Percentiles rank a stretch among this genome's conserved stretches.
Conservation (phyloP, 2,888 invertebrate genomes). For the Melanostoma mellinum region DNA sequence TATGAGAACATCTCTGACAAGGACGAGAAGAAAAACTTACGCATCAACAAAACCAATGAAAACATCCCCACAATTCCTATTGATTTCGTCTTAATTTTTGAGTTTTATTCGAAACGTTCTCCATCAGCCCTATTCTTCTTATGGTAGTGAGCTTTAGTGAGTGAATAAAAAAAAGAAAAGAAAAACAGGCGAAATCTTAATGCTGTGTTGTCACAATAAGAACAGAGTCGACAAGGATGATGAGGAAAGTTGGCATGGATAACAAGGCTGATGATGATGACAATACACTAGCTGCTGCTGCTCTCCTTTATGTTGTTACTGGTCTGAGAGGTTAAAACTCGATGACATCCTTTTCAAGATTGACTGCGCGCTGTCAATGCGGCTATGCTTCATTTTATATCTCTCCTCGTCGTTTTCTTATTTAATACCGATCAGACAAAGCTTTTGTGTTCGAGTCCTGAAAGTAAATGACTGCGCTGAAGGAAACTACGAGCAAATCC, state of each 20-base stretch:
- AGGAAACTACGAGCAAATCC: slow-evolving; percentile 58
- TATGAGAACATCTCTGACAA: slow-evolving; percentile 42
- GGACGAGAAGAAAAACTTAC: slow-evolving; percentile 53
- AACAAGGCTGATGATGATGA: slow-evolving; percentile 53
- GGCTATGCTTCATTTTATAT: slow-evolving; percentile 21
- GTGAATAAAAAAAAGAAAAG: not conserved
- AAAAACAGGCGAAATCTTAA: slow-evolving; percentile 41
- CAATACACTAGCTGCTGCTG: slow-evolving; percentile 42
- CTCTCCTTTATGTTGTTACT: not conserved
- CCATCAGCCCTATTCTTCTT: not conserved
- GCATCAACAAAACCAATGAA: slow-evolving; percentile 61
- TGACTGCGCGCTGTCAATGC: slow-evolving; percentile 65
- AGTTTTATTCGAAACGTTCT: slow-evolving; percentile 52
- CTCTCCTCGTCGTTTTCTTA: not conserved
- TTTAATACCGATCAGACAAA: slow-evolving; percentile 56
- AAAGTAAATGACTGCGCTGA: slow-evolving; percentile 40
- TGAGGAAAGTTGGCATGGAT: slow-evolving; percentile 51
- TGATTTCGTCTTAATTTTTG: slow-evolving; percentile 72
- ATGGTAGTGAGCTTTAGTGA: not conserved
- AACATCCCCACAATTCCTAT: slow-evolving; percentile 66
- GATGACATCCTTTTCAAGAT: slow-evolving; percentile 64
- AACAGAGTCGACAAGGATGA: slow-evolving; percentile 31
- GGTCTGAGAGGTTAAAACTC: slow-evolving; percentile 59
- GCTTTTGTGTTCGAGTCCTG: slow-evolving; percentile 39
- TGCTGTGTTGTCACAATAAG: slow-evolving; percentile 55